These are phyloP conservation scores for Notamacropus eugenii DNA, from an alignment of 2,797 vertebrate species.

Conservation along the genomic window DNA sequence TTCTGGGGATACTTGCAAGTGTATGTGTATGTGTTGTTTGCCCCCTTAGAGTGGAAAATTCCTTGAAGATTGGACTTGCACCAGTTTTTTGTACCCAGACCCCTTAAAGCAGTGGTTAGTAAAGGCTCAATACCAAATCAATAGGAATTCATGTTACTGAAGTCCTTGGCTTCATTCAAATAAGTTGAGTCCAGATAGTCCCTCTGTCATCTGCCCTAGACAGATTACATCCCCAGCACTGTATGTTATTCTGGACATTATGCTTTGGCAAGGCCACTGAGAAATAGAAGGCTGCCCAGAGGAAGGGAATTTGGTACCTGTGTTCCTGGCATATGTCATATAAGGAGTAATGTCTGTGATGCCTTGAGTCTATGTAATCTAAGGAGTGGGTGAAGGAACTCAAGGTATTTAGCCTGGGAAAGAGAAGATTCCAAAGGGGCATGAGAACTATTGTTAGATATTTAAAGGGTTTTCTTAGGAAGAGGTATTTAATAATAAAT, in stretches of 20 bases:
- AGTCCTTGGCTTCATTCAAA: not conserved
- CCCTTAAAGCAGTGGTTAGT: not conserved
- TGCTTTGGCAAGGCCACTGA: not conserved
- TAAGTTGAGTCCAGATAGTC: not conserved
- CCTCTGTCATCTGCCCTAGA: not conserved
- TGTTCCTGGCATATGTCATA: not conserved
- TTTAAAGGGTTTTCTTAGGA: not conserved
- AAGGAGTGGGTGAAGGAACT: not conserved
- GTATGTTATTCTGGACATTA: not conserved
- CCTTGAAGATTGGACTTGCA: not conserved
- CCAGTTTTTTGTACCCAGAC: not conserved
- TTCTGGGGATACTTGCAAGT: not conserved
- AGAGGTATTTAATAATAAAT: not conserved
- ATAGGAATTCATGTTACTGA: not conserved
- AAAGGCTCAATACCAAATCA: not conserved
- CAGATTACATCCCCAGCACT: not conserved
- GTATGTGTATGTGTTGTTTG: not conserved
- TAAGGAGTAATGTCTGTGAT: not conserved
- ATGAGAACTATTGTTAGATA: slow-evolving; percentile 4
- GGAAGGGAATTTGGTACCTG: not conserved
- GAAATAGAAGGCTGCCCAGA: not conserved
- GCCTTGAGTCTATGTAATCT: not conserved
- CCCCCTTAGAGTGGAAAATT: not conserved
- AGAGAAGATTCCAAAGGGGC: slow-evolving; percentile 21
- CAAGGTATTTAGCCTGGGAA: slow-evolving; percentile 15